Conservation (phyloP, 2,113 vertebrate species). For the Promerops cafer region DNA sequence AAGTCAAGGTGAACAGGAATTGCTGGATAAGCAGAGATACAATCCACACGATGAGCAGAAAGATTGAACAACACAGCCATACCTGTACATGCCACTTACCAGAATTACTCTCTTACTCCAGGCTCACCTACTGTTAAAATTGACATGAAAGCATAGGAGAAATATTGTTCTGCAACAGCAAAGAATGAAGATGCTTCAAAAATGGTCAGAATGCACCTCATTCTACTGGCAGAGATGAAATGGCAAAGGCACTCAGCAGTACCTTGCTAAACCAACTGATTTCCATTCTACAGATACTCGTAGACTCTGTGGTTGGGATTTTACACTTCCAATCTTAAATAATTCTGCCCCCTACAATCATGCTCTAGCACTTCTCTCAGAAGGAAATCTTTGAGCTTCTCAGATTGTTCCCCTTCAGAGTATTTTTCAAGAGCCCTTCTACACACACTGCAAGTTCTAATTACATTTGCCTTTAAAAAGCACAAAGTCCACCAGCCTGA, state of each 20-base stretch:
- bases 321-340: background rate
- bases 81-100: background rate
- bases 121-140: background rate
- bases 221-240: background rate
- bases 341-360: background rate
- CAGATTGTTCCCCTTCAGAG: background rate
- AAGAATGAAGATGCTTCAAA: background rate
- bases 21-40: background rate
- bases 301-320: no score
- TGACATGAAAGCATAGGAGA: background rate
- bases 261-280: background rate
- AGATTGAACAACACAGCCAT: background rate
- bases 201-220: rapidly evolving
- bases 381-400: background rate
- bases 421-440: background rate
- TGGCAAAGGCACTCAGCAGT: background rate
- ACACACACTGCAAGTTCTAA: background rate
- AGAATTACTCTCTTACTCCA: background rate
- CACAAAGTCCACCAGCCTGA: background rate
- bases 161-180: background rate
- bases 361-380: background rate
- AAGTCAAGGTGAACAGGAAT: background rate
- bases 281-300: background rate
- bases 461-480: background rate
- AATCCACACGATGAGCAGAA: background rate